Base-by-base conservation (phyloP, 2,888 invertebrate genomes). In the Rhagium mordax region DNA sequence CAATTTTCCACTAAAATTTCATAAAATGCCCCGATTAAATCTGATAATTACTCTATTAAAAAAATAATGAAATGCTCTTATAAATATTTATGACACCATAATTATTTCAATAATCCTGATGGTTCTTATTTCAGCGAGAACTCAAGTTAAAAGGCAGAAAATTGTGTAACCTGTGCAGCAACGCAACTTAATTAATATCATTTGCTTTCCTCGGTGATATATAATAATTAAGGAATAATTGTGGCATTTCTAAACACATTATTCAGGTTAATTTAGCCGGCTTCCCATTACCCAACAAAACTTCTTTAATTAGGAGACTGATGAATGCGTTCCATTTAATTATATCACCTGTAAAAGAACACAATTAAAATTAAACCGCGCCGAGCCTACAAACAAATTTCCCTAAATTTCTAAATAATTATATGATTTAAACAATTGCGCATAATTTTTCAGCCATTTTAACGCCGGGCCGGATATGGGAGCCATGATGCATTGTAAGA, bases 401-500 rank as follows among this genome's bases (percentile, higher is more conserved):
- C 61, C 47, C 48, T 20, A 61, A 64, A 74, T 76, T 71, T 27
- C 53, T 29, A 48, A 75, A 72, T 70, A 77, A 78, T 72, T 74
- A 71, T 51, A 51, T 20, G 18, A 20, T 13, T 20, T 20, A 51
- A 51, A 51, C 65, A 65, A 20, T 65, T 29, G 65, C 41, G 68
- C 71, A 75, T 78, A 74, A 71, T 71, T 70, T 65, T 74, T 72
- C 76, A 69, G 79, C 83, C 83, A 83, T 83, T 83, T 82, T 82
- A 78, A 75, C 77, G 68, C 62, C 59, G 70, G 75, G 75, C 82
- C 81, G 83, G 83, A 83, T 81, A 79, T 80, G 79, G 81, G 72
- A 70, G 82, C 82, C 83, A 83, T 82, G 75, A 81, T 82, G 78
- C 80, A 79, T 80, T 80, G 76, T 74, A 76, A 81, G 81, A 81